Conservation (phyloP, 2,113 vertebrate species). For the Megaceryle torquata region DNA sequence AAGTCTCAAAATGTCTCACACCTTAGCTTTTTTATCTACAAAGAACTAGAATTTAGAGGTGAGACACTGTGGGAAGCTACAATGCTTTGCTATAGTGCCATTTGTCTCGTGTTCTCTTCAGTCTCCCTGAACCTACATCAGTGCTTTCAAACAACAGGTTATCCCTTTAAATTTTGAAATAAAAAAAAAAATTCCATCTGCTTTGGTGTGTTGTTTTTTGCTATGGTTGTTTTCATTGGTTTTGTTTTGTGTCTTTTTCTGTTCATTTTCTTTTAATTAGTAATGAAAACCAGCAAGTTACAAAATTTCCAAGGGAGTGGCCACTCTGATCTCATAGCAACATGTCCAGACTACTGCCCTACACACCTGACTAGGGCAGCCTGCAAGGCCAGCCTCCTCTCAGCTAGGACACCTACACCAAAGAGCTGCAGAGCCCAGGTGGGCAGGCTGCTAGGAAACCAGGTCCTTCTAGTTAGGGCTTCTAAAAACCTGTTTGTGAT, state of each 20-base stretch:
- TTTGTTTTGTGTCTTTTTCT: background rate
- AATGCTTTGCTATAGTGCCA: rapidly evolving
- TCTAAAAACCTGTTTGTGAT: background rate
- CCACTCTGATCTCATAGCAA: background rate
- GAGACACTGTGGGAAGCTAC: background rate
- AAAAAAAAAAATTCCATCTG: background rate
- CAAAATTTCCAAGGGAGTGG: background rate
- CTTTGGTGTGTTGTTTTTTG: background rate
- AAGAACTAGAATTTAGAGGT: background rate
- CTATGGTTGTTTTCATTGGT: background rate
- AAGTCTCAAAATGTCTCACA: background rate
- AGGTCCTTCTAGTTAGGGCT: background rate
- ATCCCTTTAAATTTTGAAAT: background rate
- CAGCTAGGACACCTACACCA: background rate
- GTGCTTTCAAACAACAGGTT: background rate
- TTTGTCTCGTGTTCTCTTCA: background rate
- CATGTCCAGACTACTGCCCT: background rate
- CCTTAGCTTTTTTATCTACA: background rate
- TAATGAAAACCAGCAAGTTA: background rate
- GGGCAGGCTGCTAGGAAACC: background rate
- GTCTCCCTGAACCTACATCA: background rate
- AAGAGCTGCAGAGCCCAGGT: background rate
- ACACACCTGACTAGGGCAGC: background rate
- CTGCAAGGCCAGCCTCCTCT: background rate
- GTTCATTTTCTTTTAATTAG: background rate